Percentiles rank a stretch among this genome's conserved stretches.
Evolutionary conservation across 1,140 invertebrate genomes (phyloP).

Genomic region (Trachymyrmex septentrionalis): DNA sequence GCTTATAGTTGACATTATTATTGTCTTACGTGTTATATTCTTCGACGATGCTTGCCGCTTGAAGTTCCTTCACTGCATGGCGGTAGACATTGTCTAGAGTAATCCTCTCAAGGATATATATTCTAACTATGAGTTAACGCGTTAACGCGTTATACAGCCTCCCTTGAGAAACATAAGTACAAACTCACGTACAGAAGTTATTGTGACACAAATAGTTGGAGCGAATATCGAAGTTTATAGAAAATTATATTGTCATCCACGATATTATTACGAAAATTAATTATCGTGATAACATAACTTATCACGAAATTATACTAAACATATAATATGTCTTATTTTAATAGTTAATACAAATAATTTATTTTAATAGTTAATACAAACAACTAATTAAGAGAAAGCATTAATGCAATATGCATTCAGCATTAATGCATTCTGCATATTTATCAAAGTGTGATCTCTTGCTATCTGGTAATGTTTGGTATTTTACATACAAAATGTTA

Average conservation of each 20-base stretch:
- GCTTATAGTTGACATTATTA: background rate
- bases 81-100: slow-evolving; percentile 20
- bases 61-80: slow-evolving; percentile 33
- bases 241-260: slow-evolving; percentile 30
- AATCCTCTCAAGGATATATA: slow-evolving; percentile 59
- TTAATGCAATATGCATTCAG: background rate
- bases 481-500: background rate
- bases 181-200: slow-evolving; percentile 48
- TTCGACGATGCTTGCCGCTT: slow-evolving; percentile 8
- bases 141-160: slow-evolving; percentile 52
- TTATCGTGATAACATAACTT: slow-evolving; percentile 7
- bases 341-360: background rate
- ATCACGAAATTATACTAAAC: slow-evolving; percentile 8
- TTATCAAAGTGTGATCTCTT: background rate
- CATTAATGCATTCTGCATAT: background rate
- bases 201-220: slow-evolving; percentile 23
- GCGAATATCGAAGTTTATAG: slow-evolving; percentile 46
- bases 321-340: background rate
- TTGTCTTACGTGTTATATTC: slow-evolving; percentile 15
- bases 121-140: slow-evolving; percentile 60
- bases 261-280: slow-evolving; percentile 39
- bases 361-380: background rate
- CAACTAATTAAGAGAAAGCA: slow-evolving; percentile 3
- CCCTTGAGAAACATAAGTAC: slow-evolving; percentile 55
- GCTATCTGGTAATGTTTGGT: background rate